Base-by-base conservation (phyloP, 2,888 invertebrate genomes). In the Xestia c-nigrum region DNA sequence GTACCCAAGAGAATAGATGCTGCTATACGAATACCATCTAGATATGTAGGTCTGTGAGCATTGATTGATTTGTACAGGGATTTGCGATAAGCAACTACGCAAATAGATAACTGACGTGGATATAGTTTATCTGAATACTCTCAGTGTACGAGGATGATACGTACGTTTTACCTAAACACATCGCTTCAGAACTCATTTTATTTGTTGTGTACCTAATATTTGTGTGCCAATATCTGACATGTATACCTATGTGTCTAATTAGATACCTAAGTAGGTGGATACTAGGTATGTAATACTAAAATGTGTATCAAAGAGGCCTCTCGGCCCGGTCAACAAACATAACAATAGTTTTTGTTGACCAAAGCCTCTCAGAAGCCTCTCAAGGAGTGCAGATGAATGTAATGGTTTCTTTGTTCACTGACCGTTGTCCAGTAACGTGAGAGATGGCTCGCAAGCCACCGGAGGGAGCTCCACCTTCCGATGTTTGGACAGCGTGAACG, bases 391-490 rank as follows among this genome's bases (percentile, higher is more conserved):
- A 57, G 55, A 50, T 63, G 50, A 68, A 74, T 74, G 10, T 72
- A 75, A 72, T 70, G 68, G 24, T 46, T 61, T 72, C 72, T 77
- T 69, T 61, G 59, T 66, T 73, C 80, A 93, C 93, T 93, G 89
- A 96, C 96, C 96, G 89, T 93, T 91, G 85, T 95, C 94, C 83
- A 95, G 91, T 79, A 95, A 90, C 65, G 90, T 90, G 78, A 95
- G 93, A 24, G 95, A 90, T 21, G 94, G 90, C 80, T 95, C 96
- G 79, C 92, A 91, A 74, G 91, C 92, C 75, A 95, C 95, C 40
- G 97, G 97, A 72, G 97, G 96, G 78, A 97, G 94, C 88, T 97
- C 97, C 83, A 97, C 97, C 92, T 97, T 97, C 85, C 97, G 94
- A 92, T 97, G 97, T 87, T 97, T 97, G 78, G 97, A 97, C 80